Percentiles rank a stretch among this genome's conserved stretches.
Conservation (phyloP, 2,888 invertebrate species). For the Rhodophaea formosa region DNA sequence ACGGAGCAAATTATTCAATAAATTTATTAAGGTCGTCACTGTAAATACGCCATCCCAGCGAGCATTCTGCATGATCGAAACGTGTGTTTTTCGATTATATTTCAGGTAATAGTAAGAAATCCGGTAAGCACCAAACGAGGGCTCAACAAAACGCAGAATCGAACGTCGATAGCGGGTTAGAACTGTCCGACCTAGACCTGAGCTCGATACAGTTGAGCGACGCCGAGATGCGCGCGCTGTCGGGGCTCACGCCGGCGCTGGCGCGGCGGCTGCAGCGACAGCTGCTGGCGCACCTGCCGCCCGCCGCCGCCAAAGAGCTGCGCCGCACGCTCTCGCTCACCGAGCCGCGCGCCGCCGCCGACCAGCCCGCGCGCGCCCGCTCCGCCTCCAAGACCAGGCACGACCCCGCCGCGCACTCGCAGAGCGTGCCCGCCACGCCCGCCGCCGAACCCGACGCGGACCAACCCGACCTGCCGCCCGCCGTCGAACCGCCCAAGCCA, state of each 20-base stretch:
- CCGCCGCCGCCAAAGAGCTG: conserved; percentile 84
- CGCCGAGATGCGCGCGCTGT: conserved; percentile 85
- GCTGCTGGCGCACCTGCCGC: conserved; percentile 85
- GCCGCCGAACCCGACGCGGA: conserved; percentile 38
- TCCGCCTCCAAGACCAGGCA: conserved; percentile 27
- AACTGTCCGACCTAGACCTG: conserved; percentile 84
- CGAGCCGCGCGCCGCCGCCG: conserved; percentile 41
- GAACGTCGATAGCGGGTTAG: conserved; percentile 61
- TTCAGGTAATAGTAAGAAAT: conserved; percentile 75
- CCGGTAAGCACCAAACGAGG: conserved; percentile 58
- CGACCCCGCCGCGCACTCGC: background rate
- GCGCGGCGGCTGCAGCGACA: conserved; percentile 87
- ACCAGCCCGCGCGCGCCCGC: conserved; percentile 47
- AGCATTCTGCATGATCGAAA: conserved; percentile 79
- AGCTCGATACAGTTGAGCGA: conserved; percentile 85
- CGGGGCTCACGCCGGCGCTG: conserved; percentile 86
- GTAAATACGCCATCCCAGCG: conserved; percentile 74
- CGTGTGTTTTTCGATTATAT: conserved; percentile 78
- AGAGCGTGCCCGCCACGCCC: conserved; percentile 30
- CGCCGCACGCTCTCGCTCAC: conserved; percentile 83
- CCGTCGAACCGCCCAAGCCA: conserved; percentile 33
- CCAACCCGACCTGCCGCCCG: conserved; percentile 20
- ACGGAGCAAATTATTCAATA: conserved; percentile 16
- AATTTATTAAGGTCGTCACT: conserved; percentile 40
- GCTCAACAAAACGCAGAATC: conserved; percentile 38